These are phyloP conservation scores for Sebastolobus alascanus DNA, from an alignment of 2,797 vertebrate genomes.

Conservation along the genomic window DNA sequence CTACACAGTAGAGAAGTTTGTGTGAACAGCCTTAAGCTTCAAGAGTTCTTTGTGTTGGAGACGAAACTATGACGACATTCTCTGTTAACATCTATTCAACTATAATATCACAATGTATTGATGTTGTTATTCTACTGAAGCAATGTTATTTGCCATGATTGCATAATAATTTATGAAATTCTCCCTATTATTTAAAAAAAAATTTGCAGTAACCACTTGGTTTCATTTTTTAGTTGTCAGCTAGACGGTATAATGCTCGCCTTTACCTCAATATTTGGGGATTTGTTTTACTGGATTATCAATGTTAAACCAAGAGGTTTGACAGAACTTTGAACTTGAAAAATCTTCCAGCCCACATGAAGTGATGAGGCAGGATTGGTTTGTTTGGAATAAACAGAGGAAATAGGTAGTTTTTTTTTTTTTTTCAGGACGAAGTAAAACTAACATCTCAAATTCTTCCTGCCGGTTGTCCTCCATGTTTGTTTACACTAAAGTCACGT, in stretches of 20 bases:
- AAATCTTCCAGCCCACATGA: not conserved
- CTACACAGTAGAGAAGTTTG: not conserved
- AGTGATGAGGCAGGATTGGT: not conserved
- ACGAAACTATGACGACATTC: conserved; percentile 34
- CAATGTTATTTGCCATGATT: not conserved
- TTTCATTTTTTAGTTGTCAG: no score
- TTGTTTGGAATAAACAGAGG: not conserved
- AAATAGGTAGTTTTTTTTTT: no score
- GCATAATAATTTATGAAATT: not conserved
- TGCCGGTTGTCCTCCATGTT: no score
- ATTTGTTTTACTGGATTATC: not conserved
- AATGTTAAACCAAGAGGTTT: not conserved
- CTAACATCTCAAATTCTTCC: no score
- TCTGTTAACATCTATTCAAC: not conserved
- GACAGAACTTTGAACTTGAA: not conserved
- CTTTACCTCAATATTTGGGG: not conserved
- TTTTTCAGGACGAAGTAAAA: no score
- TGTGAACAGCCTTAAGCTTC: conserved; percentile 22
- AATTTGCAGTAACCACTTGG: not conserved
- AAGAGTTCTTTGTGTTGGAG: conserved; percentile 20
- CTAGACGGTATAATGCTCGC: not conserved
- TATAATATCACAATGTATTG: not conserved
- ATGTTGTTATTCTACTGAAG: not conserved
- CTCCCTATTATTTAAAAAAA: not conserved
- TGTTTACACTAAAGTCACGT: no score